Percentiles rank a stretch among this genome's conserved stretches.
These are phyloP conservation scores for Caerostris extrusa DNA, from an alignment of 1,140 invertebrate genomes.

Conservation along the genomic window DNA sequence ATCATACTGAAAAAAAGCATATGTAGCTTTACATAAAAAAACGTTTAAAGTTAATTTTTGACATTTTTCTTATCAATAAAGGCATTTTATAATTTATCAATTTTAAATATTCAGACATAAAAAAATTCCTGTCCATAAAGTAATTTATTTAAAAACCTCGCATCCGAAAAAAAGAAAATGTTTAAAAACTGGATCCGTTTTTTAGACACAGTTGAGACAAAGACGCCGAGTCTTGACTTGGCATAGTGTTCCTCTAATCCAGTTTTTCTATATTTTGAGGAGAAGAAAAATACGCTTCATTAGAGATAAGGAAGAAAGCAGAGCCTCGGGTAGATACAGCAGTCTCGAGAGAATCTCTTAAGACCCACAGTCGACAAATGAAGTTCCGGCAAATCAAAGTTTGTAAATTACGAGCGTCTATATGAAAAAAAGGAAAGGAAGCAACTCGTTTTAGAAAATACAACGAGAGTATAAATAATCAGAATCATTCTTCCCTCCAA, in stretches of 20 bases:
- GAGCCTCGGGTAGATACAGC: not conserved
- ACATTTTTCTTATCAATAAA: too few relatives aligned
- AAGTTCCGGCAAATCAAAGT: constrained; percentile 67
- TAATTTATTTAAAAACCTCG: too few relatives aligned
- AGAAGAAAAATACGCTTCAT: constrained; percentile 62
- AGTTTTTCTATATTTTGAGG: constrained; percentile 45
- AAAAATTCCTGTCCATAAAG: too few relatives aligned
- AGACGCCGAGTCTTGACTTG: constrained; percentile 27
- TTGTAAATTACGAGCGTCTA: constrained; percentile 55
- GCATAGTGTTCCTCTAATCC: not conserved
- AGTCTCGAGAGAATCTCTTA: not conserved
- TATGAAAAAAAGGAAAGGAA: constrained; percentile 26
- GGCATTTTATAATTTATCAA: too few relatives aligned
- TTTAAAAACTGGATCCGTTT: too few relatives aligned
- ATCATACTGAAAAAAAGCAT: too few relatives aligned
- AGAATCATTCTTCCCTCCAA: not conserved
- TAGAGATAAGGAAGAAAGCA: constrained; percentile 8
- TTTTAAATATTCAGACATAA: too few relatives aligned
- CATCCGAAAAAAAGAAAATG: too few relatives aligned
- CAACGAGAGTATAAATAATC: constrained; percentile 50
- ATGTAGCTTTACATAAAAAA: too few relatives aligned
- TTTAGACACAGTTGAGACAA: too few relatives aligned
- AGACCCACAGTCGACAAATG: constrained; percentile 41
- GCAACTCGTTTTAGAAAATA: not conserved
- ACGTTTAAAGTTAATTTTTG: too few relatives aligned